phyloP scores from a whole-genome alignment of 2,113 vertebrate genomes.

The Oryctolagus cuniculus region mOryCun1.1 NC_091434.1:57054001-57054500 shows the following conservation, averaged over 20 bases:
- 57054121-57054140: too few relatives aligned
- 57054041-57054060: too few relatives aligned
- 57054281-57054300: neutral
- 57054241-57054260: neutral
- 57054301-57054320: constrained; percentile 46
- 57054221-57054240: neutral
- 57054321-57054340: neutral
- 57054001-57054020: too few relatives aligned
- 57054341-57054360: constrained; percentile 35
- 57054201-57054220: too few relatives aligned
- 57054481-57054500: neutral
- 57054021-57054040: too few relatives aligned
- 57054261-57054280: neutral
- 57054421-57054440: constrained; percentile 29
- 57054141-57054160: too few relatives aligned
- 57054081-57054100: too few relatives aligned
- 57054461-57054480: neutral
- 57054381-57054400: neutral
- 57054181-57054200: too few relatives aligned
- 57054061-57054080: too few relatives aligned
- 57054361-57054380: neutral
- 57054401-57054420: neutral
- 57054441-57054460: constrained; percentile 27
- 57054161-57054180: too few relatives aligned
- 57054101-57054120: too few relatives aligned